Base-by-base conservation (phyloP, 2,888 invertebrate species). In the Clunio marinus region DNA sequence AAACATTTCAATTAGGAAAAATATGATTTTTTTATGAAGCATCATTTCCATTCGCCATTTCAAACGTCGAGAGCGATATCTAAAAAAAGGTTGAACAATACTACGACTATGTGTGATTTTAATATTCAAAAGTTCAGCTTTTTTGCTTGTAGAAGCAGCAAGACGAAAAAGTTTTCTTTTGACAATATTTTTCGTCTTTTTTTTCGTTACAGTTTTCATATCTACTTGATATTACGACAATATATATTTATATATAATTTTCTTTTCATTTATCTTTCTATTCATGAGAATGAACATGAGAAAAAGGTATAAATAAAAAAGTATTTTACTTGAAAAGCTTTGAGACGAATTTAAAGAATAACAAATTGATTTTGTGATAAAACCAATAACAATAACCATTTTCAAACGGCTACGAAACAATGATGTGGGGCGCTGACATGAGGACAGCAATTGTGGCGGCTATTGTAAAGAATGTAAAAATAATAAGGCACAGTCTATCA, bases 401-500 rank as follows among this genome's bases (percentile, higher is more conserved):
- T 78, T 78, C 78, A 79, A 77, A 79, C 78, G 78, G 79, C 79
- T 79, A 79, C 79, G 79, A 79, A 79, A 79, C 79, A 78, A 79
- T 79, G 78, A 79, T 79, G 41, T 67, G 69, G 68, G 69, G 70
- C 68, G 70, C 67, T 81, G 81, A 78, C 81, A 81, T 88, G 81
- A 96, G 88, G 85, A 95, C 94, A 84, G 93, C 93, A 84, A 94
- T 89, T 82, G 95, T 94, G 82, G 94, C 93, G 83, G 94, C 88
- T 86, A 94, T 92, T 84, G 95, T 95, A 88, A 95, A 95, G 84
- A 93, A 88, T 83, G 95, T 94, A 89, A 97, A 97, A 86, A 96
- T 90, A 86, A 96, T 94, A 88, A 97, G 92, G 90, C 97, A 97
- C 87, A 96, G 88, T 87, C 96, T 90, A 88, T 97, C 97, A 84